Evolutionary conservation across 2,113 vertebrate genomes (phyloP), one percentile per base, ranked within the genome.

Genomic region (Gambusia affinis): DNA sequence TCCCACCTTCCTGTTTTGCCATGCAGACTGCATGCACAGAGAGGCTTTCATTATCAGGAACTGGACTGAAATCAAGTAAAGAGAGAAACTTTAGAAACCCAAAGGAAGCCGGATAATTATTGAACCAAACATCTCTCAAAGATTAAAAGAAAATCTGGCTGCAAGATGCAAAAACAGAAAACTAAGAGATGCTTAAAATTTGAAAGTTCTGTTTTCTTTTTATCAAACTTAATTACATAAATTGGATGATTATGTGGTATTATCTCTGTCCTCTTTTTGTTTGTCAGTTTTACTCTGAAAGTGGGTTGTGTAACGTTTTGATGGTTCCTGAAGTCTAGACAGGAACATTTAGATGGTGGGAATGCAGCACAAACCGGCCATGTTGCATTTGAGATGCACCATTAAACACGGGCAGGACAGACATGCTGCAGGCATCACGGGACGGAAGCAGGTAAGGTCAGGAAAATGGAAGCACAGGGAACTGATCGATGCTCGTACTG

Each of bases 371-470:
- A 60, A 51, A 27, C 47, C 10, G 68, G 68, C 35, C 51, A 44
- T 4, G 1, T 75, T 57, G 54, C 37, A 28, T 62, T 44, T 33
- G 73, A 68, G 54, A 75, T 8, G 60, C 64, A 29, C 67, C 64
- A 61, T 37, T 29, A 19, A 51, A 60, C 64, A 27, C 22, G 60
- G 2, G 60, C 15, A 35, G 63, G 27, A 17, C 19, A 10, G 27
- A 17, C 19, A 10, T 35, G 39, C 28, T 33, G 35, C 64, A 8
- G n/a, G 64, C 14, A 8, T 61, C 0, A 0, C 1, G n/a, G 54
- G 60, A 61, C 54, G 60, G 64, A 75, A 44, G 39, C 0, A 60
- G 73, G 37, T 33, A 61, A 33, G 57, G 64, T 47, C 37, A 74
- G 51, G 7, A 57, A 57, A 8, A 57, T 3, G 51, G 51, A n/a